Evolutionary conservation across 1,140 invertebrate genomes (phyloP).

Genomic region (Leptoteleia sp.): DNA sequence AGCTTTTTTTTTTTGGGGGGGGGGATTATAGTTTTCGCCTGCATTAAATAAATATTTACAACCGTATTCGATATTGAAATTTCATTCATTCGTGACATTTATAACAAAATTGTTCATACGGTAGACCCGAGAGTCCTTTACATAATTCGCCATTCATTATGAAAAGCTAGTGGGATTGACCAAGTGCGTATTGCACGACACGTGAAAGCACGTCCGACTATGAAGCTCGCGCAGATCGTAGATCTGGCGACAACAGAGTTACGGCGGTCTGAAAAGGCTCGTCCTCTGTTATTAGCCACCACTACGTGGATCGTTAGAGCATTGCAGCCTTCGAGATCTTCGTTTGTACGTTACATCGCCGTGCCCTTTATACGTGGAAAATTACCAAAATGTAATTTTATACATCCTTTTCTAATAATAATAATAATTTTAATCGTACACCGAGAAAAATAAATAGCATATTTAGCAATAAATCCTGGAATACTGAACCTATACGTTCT

Average conservation of each 20-base stretch:
- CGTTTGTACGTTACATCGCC: constrained; percentile 8
- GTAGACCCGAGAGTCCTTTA: constrained; percentile 9
- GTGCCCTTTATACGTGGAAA: neutral
- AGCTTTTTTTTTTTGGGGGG: too few species aligned
- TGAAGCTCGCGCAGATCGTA: constrained; percentile 60
- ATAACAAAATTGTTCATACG: too few species aligned
- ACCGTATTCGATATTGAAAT: too few species aligned
- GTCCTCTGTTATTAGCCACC: constrained; percentile 56
- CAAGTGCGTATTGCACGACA: constrained; percentile 50
- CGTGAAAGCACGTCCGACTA: constrained; percentile 26
- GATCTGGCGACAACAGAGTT: constrained; percentile 57
- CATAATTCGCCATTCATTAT: constrained; percentile 32
- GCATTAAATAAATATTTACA: too few species aligned
- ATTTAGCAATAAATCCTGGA: too few species aligned
- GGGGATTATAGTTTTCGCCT: too few species aligned
- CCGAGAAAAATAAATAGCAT: too few species aligned
- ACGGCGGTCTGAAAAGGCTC: constrained; percentile 48
- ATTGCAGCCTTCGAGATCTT: constrained; percentile 13
- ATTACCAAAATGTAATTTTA: neutral
- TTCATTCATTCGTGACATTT: too few species aligned
- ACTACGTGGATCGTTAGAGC: constrained; percentile 28
- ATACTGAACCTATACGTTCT: too few species aligned
- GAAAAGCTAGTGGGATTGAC: constrained; percentile 27
- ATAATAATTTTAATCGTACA: too few species aligned
- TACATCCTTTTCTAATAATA: too few species aligned